phyloP scores from a whole-genome alignment of 2,888 invertebrate genomes.

The Diloba caeruleocephala region DNA sequence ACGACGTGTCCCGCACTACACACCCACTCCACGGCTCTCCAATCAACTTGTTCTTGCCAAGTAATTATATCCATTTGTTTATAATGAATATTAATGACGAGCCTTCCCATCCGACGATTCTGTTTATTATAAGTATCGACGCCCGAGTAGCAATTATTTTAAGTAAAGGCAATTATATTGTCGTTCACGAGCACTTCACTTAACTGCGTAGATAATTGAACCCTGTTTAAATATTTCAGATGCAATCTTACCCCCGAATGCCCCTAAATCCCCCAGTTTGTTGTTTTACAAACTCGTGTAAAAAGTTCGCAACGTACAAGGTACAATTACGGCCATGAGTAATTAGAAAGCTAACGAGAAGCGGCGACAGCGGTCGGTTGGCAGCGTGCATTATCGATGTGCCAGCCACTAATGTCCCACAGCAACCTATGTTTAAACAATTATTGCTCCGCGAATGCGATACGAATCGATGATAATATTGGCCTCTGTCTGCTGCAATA shows the following conservation, averaged over 20 bases:
- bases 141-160: slow-evolving; percentile 78
- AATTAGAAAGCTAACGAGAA: slow-evolving; percentile 76
- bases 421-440: slow-evolving; percentile 85
- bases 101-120: slow-evolving; percentile 71
- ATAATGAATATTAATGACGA: slow-evolving; percentile 85
- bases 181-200: slow-evolving; percentile 69
- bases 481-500: slow-evolving; percentile 84
- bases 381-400: slow-evolving; percentile 79
- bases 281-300: slow-evolving; percentile 56
- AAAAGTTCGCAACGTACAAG: slow-evolving; percentile 44
- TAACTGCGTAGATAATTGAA: slow-evolving; percentile 63
- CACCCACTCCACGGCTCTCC: slow-evolving; percentile 78
- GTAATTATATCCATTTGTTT: slow-evolving; percentile 87
- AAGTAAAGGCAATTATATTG: slow-evolving; percentile 76
- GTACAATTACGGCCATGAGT: slow-evolving; percentile 43
- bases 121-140: slow-evolving; percentile 78
- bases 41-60: slow-evolving; percentile 79
- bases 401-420: slow-evolving; percentile 77
- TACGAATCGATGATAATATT: slow-evolving; percentile 86
- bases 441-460: slow-evolving; percentile 83
- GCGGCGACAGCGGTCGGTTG: slow-evolving; percentile 62
- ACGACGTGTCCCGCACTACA: slow-evolving; percentile 77
- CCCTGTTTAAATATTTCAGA: slow-evolving; percentile 65
- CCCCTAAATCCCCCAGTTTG: slow-evolving; percentile 54
- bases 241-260: slow-evolving; percentile 59